Conservation (phyloP, 2,113 vertebrate species). For the Tyto alba region DNA sequence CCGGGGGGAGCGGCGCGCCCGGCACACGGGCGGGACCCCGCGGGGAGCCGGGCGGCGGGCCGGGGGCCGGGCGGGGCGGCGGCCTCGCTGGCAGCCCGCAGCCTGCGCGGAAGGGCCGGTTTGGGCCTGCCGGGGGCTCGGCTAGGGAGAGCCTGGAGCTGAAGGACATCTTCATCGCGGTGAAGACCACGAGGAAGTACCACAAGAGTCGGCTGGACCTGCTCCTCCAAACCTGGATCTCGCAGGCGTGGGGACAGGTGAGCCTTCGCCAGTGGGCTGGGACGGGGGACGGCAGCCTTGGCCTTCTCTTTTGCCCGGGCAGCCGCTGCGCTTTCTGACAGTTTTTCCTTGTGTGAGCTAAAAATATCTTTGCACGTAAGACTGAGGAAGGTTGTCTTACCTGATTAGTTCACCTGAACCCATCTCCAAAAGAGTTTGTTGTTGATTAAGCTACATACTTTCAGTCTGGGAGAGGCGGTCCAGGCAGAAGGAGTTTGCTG, state of each 20-base stretch:
- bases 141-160: constrained; percentile 71
- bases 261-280: not conserved
- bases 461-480: not conserved
- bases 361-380: not conserved
- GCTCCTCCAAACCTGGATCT: constrained; percentile 93
- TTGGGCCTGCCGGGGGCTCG: not conserved
- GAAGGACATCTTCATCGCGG: constrained; percentile 90
- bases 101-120: not conserved
- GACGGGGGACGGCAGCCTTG: no score
- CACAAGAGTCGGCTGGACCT: constrained; percentile 86
- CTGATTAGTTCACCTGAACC: not conserved
- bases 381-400: not conserved
- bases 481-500: not conserved
- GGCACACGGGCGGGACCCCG: not conserved
- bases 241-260: constrained; percentile 85
- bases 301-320: no score
- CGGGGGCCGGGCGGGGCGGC: not conserved
- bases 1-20: not conserved
- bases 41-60: not conserved
- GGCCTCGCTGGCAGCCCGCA: not conserved
- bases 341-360: rapidly evolving
- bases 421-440: rapidly evolving
- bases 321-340: rapidly evolving
- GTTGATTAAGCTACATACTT: not conserved
- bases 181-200: constrained; percentile 93